phyloP scores from a whole-genome alignment of 2,888 invertebrate species.

The Hymenopus coronatus region DNA sequence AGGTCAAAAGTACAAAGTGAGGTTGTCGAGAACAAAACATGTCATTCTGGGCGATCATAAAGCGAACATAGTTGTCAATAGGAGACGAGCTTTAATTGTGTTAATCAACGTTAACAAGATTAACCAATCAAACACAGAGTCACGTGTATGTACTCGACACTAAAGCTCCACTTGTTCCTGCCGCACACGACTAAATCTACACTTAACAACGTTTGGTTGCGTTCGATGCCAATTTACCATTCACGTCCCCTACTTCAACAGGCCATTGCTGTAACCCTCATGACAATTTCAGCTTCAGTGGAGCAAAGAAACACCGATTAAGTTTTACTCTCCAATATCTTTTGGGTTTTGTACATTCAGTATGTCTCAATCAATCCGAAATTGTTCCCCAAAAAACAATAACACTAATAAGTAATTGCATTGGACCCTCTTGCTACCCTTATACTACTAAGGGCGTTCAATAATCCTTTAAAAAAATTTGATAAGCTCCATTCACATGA shows the following conservation, averaged over 20 bases:
- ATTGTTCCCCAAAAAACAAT: no score
- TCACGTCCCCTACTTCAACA: neutral
- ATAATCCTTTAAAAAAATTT: no score
- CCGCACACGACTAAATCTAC: neutral
- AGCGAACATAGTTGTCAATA: neutral
- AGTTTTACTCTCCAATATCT: no score
- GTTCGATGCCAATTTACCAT: neutral
- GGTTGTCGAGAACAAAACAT: neutral
- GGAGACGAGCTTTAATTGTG: neutral
- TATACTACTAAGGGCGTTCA: no score
- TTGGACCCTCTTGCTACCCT: no score
- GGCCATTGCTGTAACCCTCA: neutral
- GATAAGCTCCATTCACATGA: no score
- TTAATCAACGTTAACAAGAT: conserved; percentile 6
- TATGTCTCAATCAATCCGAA: no score
- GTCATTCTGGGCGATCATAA: neutral
- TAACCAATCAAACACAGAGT: neutral
- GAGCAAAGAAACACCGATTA: neutral
- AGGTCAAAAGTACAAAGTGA: neutral
- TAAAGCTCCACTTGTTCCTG: neutral
- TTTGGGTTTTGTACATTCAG: no score
- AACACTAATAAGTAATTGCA: no score
- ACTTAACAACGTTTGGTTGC: neutral
- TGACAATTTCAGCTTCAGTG: neutral
- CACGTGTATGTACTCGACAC: neutral